Evolutionary conservation across 2,888 invertebrate genomes (phyloP).

Genomic region (Cetonia aurata): DNA sequence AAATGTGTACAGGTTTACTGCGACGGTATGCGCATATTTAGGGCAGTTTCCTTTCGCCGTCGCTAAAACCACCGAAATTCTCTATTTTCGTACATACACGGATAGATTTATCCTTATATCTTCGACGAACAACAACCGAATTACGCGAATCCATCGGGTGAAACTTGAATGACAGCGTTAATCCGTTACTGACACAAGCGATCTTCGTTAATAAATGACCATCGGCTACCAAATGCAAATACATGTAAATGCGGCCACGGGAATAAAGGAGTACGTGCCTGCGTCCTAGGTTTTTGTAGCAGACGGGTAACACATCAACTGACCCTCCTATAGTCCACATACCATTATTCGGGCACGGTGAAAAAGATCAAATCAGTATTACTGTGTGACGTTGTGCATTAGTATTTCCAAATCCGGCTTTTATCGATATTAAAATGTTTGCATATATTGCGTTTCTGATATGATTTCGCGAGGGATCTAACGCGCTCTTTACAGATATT

Average conservation of each 20-base stretch:
- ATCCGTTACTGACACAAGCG: constrained; percentile 65
- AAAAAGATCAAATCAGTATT: constrained; percentile 51
- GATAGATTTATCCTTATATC: constrained; percentile 9
- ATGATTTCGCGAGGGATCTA: neutral
- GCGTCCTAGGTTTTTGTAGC: constrained; percentile 16
- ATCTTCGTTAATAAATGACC: constrained; percentile 66
- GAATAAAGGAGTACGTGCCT: constrained; percentile 57
- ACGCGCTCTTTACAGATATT: neutral
- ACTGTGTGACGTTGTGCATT: constrained; percentile 39
- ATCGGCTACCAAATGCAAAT: constrained; percentile 65
- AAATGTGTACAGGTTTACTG: constrained; percentile 53
- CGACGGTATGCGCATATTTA: constrained; percentile 25
- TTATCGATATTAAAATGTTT: constrained; percentile 20
- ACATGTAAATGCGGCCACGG: constrained; percentile 63
- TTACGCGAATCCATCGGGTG: constrained; percentile 16
- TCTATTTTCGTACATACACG: neutral
- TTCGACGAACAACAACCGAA: neutral
- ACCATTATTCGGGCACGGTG: constrained; percentile 47
- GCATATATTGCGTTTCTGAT: neutral
- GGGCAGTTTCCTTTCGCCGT: constrained; percentile 13
- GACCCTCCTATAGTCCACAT: constrained; percentile 43
- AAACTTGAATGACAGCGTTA: constrained; percentile 64
- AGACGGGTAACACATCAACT: constrained; percentile 40
- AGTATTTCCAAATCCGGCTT: constrained; percentile 31
- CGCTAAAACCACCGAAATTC: too few relatives aligned